phyloP scores from a whole-genome alignment of 2,113 vertebrate genomes.

The human region GRCh38 chr7:35706001-35706500 shows the following conservation, averaged over 20 bases:
- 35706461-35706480: background rate
- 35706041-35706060: background rate
- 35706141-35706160: conserved; percentile 14
- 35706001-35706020: conserved; percentile 12
- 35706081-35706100: background rate
- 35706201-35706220: background rate
- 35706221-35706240: background rate
- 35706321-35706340: background rate
- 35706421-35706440: background rate
- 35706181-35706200: background rate
- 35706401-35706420: background rate
- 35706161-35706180: background rate
- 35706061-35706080: background rate
- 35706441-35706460: background rate
- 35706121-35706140: background rate
- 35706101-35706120: background rate
- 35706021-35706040: conserved; percentile 50
- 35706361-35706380: background rate
- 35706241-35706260: conserved; percentile 6
- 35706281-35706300: background rate
- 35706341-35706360: background rate
- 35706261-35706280: conserved; percentile 22
- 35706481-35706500: background rate
- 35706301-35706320: background rate
- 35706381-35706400: background rate